Evolutionary conservation across 1,140 invertebrate species (phyloP), one percentile per base, ranked within the genome.

Genomic region (Heliothis subflexa): DNA sequence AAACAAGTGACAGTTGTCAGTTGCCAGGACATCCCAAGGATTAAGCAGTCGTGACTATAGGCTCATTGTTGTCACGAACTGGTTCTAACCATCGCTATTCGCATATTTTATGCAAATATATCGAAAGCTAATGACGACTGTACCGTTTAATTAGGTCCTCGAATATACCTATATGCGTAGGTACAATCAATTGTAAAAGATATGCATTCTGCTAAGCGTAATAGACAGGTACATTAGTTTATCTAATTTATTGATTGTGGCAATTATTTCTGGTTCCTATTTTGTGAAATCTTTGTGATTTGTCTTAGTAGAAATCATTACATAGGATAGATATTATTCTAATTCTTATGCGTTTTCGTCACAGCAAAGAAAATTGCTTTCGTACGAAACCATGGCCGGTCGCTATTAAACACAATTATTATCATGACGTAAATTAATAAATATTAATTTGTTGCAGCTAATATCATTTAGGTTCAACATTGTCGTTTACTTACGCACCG

Each of bases 1-100:
- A 21, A 21, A 18, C 11, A 33, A 40, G 68, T 40, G 49, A 54
- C 50, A 52, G 68, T 71, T 70, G 18, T 54, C 50, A 71, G 14
- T 71, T 25, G 21, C 2, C 25, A 54, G 68, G 68, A 71, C 68
- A 71, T 71, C 68, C 62, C 68, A 71, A 71, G 68, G 68, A 71
- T 71, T 49, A 16, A 14, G 21, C 1, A 33, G 14, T 71, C 68
- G 50, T 71, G 68, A 71, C 68, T 71, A 54, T 11, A n/a, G 50
- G 68, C 68, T 71, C 50, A 54, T 52, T 71, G 68, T 71, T 54
- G 25, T 7, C 68, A 71, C 68, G 68, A 71, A 71, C 49, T 40
- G 50, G 68, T 71, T n/a, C 14, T 16, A 33, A 50, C 68, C 68
- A 54, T 64, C 61, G 61, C 33, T 33, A 47, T 45, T 71, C 49